Conservation (phyloP, 92 coral and sea anemone species). For the Siderastrea siderea region DNA sequence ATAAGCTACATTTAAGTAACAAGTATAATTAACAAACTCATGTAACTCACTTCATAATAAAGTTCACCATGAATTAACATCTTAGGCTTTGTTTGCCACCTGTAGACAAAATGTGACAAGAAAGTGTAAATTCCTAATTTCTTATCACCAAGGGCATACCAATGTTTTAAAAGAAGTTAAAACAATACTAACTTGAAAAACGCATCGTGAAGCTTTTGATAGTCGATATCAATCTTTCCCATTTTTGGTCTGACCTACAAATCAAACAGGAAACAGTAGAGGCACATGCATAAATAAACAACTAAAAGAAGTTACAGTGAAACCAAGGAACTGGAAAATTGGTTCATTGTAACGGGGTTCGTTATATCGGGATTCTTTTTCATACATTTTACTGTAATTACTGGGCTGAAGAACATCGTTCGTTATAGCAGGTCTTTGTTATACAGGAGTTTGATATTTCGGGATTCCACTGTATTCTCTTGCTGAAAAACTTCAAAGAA, state of each 20-base stretch:
- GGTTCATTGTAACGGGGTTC: too few species aligned
- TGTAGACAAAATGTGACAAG: slow-evolving; percentile 3
- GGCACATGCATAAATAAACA: background rate
- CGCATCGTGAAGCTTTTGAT: slow-evolving; percentile 98
- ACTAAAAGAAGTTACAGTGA: background rate
- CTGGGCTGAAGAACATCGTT: too few species aligned
- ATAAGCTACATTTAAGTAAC: too few species aligned
- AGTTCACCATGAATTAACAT: slow-evolving; percentile 96
- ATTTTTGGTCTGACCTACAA: slow-evolving; percentile 96
- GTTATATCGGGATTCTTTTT: too few species aligned
- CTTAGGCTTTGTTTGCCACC: slow-evolving; percentile 99
- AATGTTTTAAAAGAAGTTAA: background rate
- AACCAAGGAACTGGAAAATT: too few species aligned
- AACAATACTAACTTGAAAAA: slow-evolving; percentile 93
- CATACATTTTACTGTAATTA: too few species aligned
- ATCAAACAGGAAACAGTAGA: background rate
- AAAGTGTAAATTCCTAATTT: too few species aligned
- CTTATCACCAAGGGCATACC: too few species aligned
- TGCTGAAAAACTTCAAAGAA: background rate
- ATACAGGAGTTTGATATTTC: too few species aligned
- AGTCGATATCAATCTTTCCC: slow-evolving; percentile 99
- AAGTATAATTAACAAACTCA: background rate
- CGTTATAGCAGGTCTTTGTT: too few species aligned
- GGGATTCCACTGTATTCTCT: too few species aligned
- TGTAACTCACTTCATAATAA: slow-evolving; percentile 86